Conservation (phyloP, 2,888 invertebrate genomes). For the Drosophila ustulata region DNA sequence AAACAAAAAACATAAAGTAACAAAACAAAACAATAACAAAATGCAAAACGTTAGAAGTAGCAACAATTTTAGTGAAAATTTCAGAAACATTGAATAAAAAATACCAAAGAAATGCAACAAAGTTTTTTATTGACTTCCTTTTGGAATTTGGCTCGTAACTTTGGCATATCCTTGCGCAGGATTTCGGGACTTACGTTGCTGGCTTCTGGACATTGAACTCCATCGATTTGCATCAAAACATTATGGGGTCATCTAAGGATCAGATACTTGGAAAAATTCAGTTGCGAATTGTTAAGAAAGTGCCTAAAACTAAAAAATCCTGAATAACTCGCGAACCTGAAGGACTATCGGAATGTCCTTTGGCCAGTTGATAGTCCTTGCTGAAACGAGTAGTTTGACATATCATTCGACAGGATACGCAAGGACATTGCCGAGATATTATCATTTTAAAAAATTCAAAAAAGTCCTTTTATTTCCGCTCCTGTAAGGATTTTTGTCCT, state of each 20-base stretch:
- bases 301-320: not conserved
- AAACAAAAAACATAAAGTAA: slow-evolving; percentile 30
- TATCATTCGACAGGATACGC: not conserved
- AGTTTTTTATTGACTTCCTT: not conserved
- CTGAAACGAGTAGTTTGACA: not conserved
- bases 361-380: not conserved
- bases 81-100: slow-evolving; percentile 76
- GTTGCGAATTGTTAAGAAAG: not conserved
- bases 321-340: not conserved
- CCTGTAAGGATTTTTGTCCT: not conserved
- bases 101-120: slow-evolving; percentile 69
- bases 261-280: not conserved
- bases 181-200: not conserved
- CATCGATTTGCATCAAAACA: slow-evolving; percentile 1
- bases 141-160: not conserved
- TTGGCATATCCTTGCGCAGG: not conserved
- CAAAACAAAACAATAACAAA: slow-evolving; percentile 24
- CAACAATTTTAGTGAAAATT: slow-evolving; percentile 74
- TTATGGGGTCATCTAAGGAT: not conserved
- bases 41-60: slow-evolving; percentile 63
- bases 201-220: not conserved
- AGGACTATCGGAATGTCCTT: not conserved
- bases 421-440: not conserved
- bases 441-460: not conserved
- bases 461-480: not conserved